Evolutionary conservation across 2,888 invertebrate genomes (phyloP), one percentile per base, ranked within the genome.

Genomic region (Cordilura impudica): DNA sequence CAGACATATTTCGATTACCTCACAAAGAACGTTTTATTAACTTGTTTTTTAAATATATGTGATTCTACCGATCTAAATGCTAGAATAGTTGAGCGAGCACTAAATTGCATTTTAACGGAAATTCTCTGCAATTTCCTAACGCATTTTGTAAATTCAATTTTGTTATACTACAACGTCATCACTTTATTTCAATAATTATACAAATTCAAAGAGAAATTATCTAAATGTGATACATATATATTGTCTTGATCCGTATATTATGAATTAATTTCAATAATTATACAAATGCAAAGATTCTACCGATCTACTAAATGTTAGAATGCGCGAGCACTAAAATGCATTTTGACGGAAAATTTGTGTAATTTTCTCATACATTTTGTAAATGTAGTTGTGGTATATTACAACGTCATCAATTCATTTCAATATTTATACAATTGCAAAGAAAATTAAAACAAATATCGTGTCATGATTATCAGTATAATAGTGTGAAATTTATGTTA

Each of bases 271-370:
- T n/a, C n/a, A n/a, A n/a, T n/a, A n/a, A n/a, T n/a, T n/a, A n/a
- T n/a, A n/a, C n/a, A n/a, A n/a, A n/a, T n/a, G n/a, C n/a, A n/a
- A n/a, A n/a, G 21, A 58, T n/a, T 54, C 2, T 26, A 60, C 58
- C 18, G 75, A 75, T 75, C 61, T 71, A 71, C n/a, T n/a, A n/a
- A 75, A 63, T 67, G 71, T 49, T 66, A 26, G 43, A 75, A 79
- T 51, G 54, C 56, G 18, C 16, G 51, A 14, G 18, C 14, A 75
- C 79, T 79, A 56, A 75, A 75, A 54, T 71, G 61, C 18, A 67
- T 65, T 67, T 74, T 2, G 12, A 45, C 29, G 29, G n/a, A 39
- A 14, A 39, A 35, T 63, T 35, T 49, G 29, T 29, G 18, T n/a
- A 47, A 49, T 39, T 29, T 31, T 18, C 14, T 49, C 63, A 49